Evolutionary conservation across 2,113 vertebrate species (phyloP).

Genomic region (Equus przewalskii): DNA sequence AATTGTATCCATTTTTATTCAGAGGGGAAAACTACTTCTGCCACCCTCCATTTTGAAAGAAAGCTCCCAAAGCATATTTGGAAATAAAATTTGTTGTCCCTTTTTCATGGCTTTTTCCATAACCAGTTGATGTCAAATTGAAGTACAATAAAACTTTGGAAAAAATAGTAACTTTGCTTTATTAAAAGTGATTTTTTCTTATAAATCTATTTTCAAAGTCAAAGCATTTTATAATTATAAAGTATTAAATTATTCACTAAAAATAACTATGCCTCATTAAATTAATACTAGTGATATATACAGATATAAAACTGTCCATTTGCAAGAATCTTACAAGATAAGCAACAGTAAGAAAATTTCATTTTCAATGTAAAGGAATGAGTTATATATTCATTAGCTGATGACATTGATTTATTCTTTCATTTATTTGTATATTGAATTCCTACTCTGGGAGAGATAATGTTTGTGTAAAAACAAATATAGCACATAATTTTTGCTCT

Average conservation of each 20-base stretch:
- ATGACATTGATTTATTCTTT: neutral
- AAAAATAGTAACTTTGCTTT: neutral
- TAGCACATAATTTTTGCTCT: neutral
- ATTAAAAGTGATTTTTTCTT: neutral
- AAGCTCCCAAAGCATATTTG: neutral
- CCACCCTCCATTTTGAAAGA: neutral
- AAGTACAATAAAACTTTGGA: neutral
- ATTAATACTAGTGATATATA: neutral
- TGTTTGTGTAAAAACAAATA: neutral
- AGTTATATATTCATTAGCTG: neutral
- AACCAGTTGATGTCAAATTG: neutral
- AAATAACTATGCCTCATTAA: neutral
- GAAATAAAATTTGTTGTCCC: neutral
- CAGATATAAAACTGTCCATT: neutral
- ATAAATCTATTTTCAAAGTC: neutral
- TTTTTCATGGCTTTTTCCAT: neutral
- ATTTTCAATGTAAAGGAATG: neutral
- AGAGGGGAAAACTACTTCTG: neutral
- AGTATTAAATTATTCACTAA: neutral
- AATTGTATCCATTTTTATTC: neutral
- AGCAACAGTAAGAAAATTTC: neutral
- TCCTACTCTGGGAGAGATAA: neutral
- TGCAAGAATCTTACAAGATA: neutral
- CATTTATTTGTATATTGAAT: neutral
- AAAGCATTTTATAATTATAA: neutral